Evolutionary conservation across 2,888 invertebrate genomes (phyloP), one percentile per base, ranked within the genome.

Genomic region (Malacosoma neustria): DNA sequence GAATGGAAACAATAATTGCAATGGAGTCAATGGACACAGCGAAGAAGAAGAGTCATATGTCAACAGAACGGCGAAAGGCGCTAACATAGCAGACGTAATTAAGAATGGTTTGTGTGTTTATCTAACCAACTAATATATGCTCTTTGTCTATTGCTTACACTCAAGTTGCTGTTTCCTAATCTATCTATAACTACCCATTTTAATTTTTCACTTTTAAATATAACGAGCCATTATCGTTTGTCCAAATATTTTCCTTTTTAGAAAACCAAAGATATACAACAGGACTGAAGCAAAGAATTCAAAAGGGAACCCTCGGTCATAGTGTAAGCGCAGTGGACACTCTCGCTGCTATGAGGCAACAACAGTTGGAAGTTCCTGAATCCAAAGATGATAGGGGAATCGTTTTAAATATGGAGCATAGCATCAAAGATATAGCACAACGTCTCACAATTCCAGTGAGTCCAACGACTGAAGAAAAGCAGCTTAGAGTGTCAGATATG

Each of bases 341-440:
- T 14, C 47, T 79, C 14, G 55, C 75, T 33, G 75, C 61, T 1
- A 73, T 77, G 33, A 74, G 87, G 9, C 87, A 87, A 55, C 88
- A 89, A 58, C 85, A 87, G 46, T 63, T 87, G 40, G 91, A 92
- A 59, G 86, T 87, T 38, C 84, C 87, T 51, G 90, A 90, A 55
- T 87, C 89, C 43, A 74, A 75, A 46, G 76, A 81, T 30, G 80
- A 89, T 74, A 81, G 92, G 56, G 87, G 91, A 41, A 76, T 92
- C 41, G 89, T 93, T 49, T 69, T 94, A 36, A 93, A 93, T 62
- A 89, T 93, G 48, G 95, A 95, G 73, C 93, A 93, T 60, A 94
- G 94, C 34, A 95, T 96, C 34, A 95, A 95, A 79, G 95, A 96
- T 79, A 82, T 96, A 44, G 95, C 95, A 30, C 94, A 95, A 68